Conservation (phyloP, 92 coral and sea anemone genomes). For the Zoanthus solanderi region DNA sequence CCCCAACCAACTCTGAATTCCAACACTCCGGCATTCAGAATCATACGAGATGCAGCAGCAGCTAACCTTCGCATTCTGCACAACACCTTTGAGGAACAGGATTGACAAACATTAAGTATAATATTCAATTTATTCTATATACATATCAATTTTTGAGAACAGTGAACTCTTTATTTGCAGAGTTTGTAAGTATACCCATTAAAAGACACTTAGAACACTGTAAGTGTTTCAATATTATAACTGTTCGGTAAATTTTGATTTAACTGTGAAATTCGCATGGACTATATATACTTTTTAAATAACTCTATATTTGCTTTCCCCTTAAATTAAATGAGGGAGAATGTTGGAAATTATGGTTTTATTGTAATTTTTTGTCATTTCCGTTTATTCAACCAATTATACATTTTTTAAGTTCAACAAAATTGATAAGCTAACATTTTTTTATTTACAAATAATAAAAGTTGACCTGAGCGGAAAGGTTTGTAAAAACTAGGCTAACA, state of each 20-base stretch:
- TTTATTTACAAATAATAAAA: neutral
- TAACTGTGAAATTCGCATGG: neutral
- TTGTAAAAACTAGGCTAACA: neutral
- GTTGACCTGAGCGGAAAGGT: neutral
- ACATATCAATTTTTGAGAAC: neutral
- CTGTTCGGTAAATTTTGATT: neutral
- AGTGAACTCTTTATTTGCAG: neutral
- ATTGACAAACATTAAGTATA: neutral
- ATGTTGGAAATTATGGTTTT: slow-evolving; percentile 11
- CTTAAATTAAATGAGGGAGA: slow-evolving; percentile 17
- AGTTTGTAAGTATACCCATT: too few relatives aligned
- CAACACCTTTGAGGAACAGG: neutral
- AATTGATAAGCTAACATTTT: neutral
- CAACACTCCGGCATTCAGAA: slow-evolving; percentile 19
- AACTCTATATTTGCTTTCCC: slow-evolving; percentile 17
- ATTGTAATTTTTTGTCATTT: neutral
- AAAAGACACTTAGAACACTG: neutral
- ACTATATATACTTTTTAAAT: slow-evolving; percentile 15
- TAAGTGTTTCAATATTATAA: neutral
- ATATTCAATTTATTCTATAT: neutral
- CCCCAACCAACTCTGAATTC: slow-evolving; percentile 18
- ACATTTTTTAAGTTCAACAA: neutral
- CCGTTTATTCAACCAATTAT: neutral
- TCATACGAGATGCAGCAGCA: slow-evolving; percentile 54
- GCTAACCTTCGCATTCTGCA: slow-evolving; percentile 38